A percentile compares a stretch with the other conserved stretches of the same genome.
phyloP scores from a whole-genome alignment of 2,888 invertebrate genomes.

The Eupithecia inturbata region DNA sequence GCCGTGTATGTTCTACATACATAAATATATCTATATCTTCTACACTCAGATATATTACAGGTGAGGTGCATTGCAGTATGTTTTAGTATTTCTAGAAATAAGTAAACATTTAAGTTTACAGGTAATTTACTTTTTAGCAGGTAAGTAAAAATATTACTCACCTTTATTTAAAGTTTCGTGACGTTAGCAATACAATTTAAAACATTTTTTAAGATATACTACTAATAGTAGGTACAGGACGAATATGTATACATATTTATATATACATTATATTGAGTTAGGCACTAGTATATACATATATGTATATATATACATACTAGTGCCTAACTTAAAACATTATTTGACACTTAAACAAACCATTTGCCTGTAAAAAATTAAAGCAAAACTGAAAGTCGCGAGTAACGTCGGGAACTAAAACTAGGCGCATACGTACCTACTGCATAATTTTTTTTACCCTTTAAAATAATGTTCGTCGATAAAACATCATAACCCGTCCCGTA shows the following conservation, averaged over 20 bases:
- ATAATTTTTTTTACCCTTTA: slow-evolving; percentile 31
- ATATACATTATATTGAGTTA: too few species aligned
- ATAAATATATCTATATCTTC: not conserved
- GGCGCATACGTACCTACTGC: not conserved
- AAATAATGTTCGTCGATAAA: slow-evolving; percentile 61
- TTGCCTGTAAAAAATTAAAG: not conserved
- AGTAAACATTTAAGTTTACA: not conserved
- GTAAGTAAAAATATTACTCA: not conserved
- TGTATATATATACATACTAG: too few species aligned
- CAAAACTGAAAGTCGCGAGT: not conserved
- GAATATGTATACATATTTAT: too few species aligned
- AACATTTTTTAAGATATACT: too few species aligned
- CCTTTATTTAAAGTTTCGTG: too few species aligned
- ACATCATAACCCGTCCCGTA: slow-evolving; percentile 54
- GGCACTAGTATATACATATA: not conserved
- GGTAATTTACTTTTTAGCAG: not conserved
- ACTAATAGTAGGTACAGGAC: not conserved
- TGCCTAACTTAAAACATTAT: not conserved
- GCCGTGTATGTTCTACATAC: slow-evolving; percentile 37
- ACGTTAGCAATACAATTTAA: too few species aligned
- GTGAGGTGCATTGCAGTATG: not conserved
- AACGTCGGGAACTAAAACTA: not conserved
- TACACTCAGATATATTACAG: not conserved
- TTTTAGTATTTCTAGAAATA: not conserved
- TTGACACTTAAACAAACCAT: not conserved